Evolutionary conservation across 2,888 invertebrate genomes (phyloP), one percentile per base, ranked within the genome.

Genomic region (Pelosia muscerda): DNA sequence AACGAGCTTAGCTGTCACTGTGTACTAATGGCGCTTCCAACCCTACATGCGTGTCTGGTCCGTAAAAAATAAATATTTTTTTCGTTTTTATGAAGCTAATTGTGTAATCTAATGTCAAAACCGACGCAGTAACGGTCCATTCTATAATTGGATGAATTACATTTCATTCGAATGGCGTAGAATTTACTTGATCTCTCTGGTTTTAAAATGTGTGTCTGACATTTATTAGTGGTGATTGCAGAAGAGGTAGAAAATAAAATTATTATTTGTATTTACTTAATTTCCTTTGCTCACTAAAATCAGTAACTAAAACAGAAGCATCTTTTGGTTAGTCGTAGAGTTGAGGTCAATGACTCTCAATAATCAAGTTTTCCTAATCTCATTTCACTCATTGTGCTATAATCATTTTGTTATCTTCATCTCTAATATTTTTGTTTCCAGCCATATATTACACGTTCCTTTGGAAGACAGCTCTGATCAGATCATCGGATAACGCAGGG

Each of bases 391-490:
- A 28, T n/a, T 13, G n/a, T 61, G 26, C 26, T 3, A 58, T 58
- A 31, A 64, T 65, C 28, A 28, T 31, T 54, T 60, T 66, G 63
- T 61, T 49, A 62, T 70, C 66, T 69, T 31, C 63, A 42, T 64
- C 61, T 54, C 63, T 64, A 63, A 59, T 69, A 59, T 59, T 67
- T 74, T 70, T 77, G 72, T 77, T 72, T 74, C 71, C 66, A 66
- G 57, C 54, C 70, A 66, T 71, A 68, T 72, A 74, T 69, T 74
- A 72, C 77, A 63, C 69, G 70, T 63, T 57, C n/a, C 60, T 25
- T 25, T 25, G 62, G 60, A 63, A 78, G 74, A 71, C 64, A 26
- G 63, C 54, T 69, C 54, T 58, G 67, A 79, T 79, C 74, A 72
- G 38, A 71, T 68, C 15, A 60, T 63, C 56, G 62, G 23, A 68